These are phyloP conservation scores for Perca fluviatilis DNA, from an alignment of 2,113 vertebrate species.

Conservation along the genomic window DNA sequence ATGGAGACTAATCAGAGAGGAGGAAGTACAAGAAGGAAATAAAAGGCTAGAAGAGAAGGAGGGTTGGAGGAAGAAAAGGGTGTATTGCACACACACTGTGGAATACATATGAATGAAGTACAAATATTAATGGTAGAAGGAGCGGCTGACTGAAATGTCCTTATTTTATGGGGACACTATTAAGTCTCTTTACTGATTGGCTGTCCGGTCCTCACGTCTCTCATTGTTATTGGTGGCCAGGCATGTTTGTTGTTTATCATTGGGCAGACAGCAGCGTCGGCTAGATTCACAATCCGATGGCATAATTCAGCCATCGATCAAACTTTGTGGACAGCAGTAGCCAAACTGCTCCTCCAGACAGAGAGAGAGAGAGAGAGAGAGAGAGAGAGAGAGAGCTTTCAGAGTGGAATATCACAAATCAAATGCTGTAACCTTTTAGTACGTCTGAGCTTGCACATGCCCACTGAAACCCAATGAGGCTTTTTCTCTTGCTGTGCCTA, in stretches of 20 bases:
- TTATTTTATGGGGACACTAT: slow-evolving; percentile 61
- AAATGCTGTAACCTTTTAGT: slow-evolving; percentile 82
- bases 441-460: slow-evolving; percentile 73
- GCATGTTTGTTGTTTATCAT: slow-evolving; percentile 78
- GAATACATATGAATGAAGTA: slow-evolving; percentile 61
- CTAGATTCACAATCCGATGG: slow-evolving; percentile 74
- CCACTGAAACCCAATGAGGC: slow-evolving; percentile 78
- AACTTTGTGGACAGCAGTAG: slow-evolving; percentile 79
- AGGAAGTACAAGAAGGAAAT: slow-evolving; percentile 58
- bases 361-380: slow-evolving; percentile 34
- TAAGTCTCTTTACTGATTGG: slow-evolving; percentile 66
- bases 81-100: slow-evolving; percentile 10
- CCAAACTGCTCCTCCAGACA: slow-evolving; percentile 69
- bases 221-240: slow-evolving; percentile 80
- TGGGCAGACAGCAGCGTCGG: slow-evolving; percentile 73
- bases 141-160: slow-evolving; percentile 54
- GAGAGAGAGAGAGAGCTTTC: slow-evolving; percentile 50
- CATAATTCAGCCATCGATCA: slow-evolving; percentile 81
- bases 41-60: slow-evolving; percentile 36
- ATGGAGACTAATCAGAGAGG: slow-evolving; percentile 48
- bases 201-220: slow-evolving; percentile 59
- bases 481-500: slow-evolving; percentile 35
- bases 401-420: slow-evolving; percentile 80
- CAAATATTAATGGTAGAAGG: slow-evolving; percentile 35
- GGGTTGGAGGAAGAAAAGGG: slow-evolving; percentile 22